Percentiles rank a stretch among this genome's conserved stretches.
Evolutionary conservation across 1,140 invertebrate genomes (phyloP).

Genomic region (Globodera rostochiensis): DNA sequence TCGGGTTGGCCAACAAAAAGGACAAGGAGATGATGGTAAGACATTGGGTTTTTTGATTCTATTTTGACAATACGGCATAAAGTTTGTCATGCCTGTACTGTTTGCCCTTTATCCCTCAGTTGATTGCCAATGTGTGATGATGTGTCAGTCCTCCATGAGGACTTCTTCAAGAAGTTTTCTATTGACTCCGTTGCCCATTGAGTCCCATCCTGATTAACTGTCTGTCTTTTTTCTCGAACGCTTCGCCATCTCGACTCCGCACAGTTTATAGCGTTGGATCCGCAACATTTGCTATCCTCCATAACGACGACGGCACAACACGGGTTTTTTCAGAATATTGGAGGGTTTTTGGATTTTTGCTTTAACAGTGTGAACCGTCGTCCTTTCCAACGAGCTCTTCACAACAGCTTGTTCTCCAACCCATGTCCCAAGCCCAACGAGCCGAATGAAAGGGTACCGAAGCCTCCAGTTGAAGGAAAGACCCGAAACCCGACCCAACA

Average conservation of each 20-base stretch:
- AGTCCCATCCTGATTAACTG: slow-evolving; percentile 94
- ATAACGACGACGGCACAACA: slow-evolving; percentile 1
- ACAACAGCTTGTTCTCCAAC: not conserved
- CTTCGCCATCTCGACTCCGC: slow-evolving; percentile 87
- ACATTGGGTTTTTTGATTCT: not conserved
- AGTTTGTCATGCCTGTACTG: not conserved
- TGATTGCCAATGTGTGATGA: slow-evolving; percentile 81
- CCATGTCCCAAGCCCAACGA: slow-evolving; percentile 74
- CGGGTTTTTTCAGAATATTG: not conserved
- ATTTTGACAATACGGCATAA: too few relatives aligned
- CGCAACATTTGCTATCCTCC: slow-evolving; percentile 33
- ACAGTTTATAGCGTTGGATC: slow-evolving; percentile 50
- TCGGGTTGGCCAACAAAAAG: slow-evolving; percentile 79
- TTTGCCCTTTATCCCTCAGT: slow-evolving; percentile 52
- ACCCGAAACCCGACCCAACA: too few relatives aligned
- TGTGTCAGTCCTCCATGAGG: slow-evolving; percentile 96
- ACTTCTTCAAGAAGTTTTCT: slow-evolving; percentile 98
- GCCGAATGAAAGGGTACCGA: too few relatives aligned
- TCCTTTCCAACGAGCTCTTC: not conserved
- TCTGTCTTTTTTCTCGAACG: slow-evolving; percentile 90
- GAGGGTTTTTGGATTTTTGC: not conserved
- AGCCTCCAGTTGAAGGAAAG: too few relatives aligned
- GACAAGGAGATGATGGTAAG: slow-evolving; percentile 82
- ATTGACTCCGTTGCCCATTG: slow-evolving; percentile 93
- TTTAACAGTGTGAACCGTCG: not conserved